Conservation (phyloP, 2,797 vertebrate species). For the Intellagama lesueurii region DNA sequence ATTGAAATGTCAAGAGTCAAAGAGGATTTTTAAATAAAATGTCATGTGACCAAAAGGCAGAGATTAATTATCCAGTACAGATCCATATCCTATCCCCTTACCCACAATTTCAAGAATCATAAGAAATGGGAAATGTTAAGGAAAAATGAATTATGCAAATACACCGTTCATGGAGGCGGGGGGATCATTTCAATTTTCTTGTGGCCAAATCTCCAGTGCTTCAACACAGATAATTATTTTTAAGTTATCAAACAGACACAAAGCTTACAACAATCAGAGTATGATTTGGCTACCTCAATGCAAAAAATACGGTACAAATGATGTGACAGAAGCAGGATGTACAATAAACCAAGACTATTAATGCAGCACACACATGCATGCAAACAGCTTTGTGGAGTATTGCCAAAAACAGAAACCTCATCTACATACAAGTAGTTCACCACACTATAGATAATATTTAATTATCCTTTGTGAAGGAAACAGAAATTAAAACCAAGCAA, state of each 20-base stretch:
- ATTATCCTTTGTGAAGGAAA: constrained; percentile 57
- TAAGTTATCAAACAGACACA: fast-evolving
- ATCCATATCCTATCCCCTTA: not conserved
- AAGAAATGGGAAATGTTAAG: not conserved
- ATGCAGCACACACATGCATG: not conserved
- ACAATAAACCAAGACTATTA: not conserved
- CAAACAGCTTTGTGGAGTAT: not conserved
- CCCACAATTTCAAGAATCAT: not conserved
- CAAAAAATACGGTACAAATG: not conserved
- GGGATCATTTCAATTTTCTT: not conserved
- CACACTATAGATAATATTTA: constrained; percentile 50
- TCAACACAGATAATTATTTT: not conserved
- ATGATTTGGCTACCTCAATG: not conserved
- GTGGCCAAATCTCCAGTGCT: not conserved
- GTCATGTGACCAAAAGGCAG: not conserved
- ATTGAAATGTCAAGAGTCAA: not conserved
- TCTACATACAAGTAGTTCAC: constrained; percentile 47
- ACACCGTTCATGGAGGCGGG: no score
- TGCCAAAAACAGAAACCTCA: constrained; percentile 12
- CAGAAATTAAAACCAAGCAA: constrained; percentile 38
- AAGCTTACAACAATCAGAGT: fast-evolving
- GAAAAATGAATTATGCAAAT: not conserved
- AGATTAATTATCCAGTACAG: not conserved
- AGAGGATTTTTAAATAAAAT: not conserved
- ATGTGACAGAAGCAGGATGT: not conserved